phyloP scores from a whole-genome alignment of 2,888 invertebrate species.

The Eilema sororculum region DNA sequence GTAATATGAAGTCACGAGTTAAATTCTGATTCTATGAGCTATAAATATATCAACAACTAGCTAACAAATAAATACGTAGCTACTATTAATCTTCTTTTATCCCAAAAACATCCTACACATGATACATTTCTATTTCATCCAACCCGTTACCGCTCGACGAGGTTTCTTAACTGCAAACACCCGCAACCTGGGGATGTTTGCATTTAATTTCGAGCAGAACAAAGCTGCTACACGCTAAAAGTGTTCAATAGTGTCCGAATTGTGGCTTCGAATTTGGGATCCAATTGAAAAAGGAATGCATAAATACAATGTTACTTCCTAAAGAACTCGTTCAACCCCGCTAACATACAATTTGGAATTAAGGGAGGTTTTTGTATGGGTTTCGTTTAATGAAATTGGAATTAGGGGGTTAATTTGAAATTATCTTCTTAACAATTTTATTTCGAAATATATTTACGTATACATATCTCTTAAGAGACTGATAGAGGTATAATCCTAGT shows the following conservation, averaged over 20 bases:
- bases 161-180: constrained; percentile 36
- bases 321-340: constrained; percentile 9
- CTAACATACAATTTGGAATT: constrained; percentile 8
- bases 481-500: no score
- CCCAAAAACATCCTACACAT: not conserved
- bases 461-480: not conserved
- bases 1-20: no score
- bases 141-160: constrained; percentile 12
- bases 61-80: not conserved
- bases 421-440: not conserved
- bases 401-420: not conserved
- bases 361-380: not conserved
- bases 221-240: constrained; percentile 45
- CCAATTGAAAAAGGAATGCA: constrained; percentile 21
- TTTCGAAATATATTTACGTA: not conserved
- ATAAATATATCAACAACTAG: no score
- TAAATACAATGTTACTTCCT: constrained; percentile 19
- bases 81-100: not conserved
- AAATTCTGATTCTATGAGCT: no score
- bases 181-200: constrained; percentile 46
- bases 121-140: not conserved
- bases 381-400: constrained; percentile 9
- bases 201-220: constrained; percentile 54
- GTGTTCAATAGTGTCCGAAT: constrained; percentile 43
- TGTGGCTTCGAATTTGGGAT: constrained; percentile 23